Base-by-base conservation (phyloP, 2,797 vertebrate genomes). In the Microctenopoma lineatum region DNA sequence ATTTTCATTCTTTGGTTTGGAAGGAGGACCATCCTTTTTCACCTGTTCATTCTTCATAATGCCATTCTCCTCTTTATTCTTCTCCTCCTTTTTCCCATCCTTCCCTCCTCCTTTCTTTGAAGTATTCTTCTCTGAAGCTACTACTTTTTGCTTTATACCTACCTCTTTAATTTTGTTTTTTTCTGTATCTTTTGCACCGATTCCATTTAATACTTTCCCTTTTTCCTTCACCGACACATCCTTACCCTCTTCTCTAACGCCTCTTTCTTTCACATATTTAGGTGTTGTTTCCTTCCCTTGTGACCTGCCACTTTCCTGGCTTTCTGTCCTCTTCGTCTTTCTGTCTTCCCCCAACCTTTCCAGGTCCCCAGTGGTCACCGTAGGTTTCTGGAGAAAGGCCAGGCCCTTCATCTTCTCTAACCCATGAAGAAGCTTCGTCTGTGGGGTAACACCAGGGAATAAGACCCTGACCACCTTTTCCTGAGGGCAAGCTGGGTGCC, bases 401-500 rank as follows among this genome's bases (percentile, higher is more conserved):
- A 99, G 72, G 27, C 96, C 96, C 84, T 94, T 96, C 66, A 99
- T 88, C 82, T 95, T 97, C 81, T 96, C 95, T 64, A 99, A 72
- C 7, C 97, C 96, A 18, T 97, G 96, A 70, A 99, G 83, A 54
- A 99, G 93, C 27, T 95, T 95, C 0, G 83, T 83, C 41, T 98
- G 97, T 0, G 97, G 96, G 0, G 97, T 96, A 47, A 95, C 92
- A 5, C 98, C 98, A 0, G 98, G 96, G 62, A 99, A 99, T 0
- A 99, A 88, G 41, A 96, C 96, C 0, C 97, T 92, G 60, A 99
- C 95, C 25, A 99, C 96, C 86, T 98, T 98, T 75, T 98, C 98
- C 0, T 84, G 80, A 25, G 93, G 94, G 66, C 90, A 95, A 0
- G 95, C 95, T 0, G 98, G 98, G 83, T 96, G 96, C 98, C 98